phyloP scores from a whole-genome alignment of 2,113 vertebrate genomes.

The Dicrurus megarhynchus region DNA sequence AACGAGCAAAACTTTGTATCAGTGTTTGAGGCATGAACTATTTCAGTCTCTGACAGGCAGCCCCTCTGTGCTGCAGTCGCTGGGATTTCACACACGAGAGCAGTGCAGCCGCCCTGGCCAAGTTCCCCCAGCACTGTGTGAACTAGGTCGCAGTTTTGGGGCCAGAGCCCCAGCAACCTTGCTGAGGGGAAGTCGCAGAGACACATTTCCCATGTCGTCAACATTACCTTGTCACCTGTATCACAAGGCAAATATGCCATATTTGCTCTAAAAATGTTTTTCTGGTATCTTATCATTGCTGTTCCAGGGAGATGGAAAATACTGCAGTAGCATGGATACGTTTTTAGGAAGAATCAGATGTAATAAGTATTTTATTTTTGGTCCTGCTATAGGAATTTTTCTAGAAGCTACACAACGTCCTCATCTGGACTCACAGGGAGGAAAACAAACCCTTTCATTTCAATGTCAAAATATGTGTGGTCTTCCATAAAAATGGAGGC shows the following conservation, averaged over 20 bases:
- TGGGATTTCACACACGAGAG: background rate
- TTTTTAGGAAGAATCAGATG: background rate
- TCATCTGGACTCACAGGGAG: background rate
- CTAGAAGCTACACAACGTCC: background rate
- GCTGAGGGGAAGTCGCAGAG: background rate
- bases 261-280: background rate
- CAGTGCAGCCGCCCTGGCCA: background rate
- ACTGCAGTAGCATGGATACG: background rate
- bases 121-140: background rate
- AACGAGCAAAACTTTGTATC: background rate
- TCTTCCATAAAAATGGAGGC: background rate
- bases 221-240: background rate
- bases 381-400: background rate
- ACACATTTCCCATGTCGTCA: background rate
- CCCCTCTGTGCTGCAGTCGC: background rate
- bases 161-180: background rate
- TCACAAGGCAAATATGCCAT: background rate
- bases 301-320: background rate
- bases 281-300: background rate
- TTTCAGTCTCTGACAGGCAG: background rate
- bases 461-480: background rate
- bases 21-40: background rate
- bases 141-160: background rate
- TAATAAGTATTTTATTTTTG: background rate
- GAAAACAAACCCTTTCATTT: background rate